These are phyloP conservation scores for Netelia melanura DNA, from an alignment of 2,888 invertebrate genomes.

Conservation along the genomic window DNA sequence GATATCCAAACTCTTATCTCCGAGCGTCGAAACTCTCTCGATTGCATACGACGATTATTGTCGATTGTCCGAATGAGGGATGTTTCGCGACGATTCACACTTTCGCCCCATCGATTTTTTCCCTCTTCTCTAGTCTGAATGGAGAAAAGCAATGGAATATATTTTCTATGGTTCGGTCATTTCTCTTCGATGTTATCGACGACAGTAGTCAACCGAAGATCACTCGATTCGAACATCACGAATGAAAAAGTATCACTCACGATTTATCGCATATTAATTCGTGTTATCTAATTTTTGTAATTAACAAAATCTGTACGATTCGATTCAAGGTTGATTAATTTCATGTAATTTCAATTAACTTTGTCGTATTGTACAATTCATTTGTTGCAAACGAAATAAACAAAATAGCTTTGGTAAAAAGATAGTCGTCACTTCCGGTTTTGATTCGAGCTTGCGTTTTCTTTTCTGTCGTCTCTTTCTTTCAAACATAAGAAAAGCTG, in stretches of 20 bases:
- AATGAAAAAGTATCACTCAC: background rate
- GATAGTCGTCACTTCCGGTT: background rate
- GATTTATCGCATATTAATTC: background rate
- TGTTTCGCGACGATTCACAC: conserved; percentile 57
- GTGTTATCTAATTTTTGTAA: background rate
- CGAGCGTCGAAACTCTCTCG: conserved; percentile 69
- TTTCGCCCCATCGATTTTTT: conserved; percentile 18
- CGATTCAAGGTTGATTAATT: no score
- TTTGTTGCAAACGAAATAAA: background rate
- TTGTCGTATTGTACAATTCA: no score
- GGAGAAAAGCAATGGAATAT: conserved; percentile 57
- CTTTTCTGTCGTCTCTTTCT: conserved; percentile 32
- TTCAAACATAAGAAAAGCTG: conserved; percentile 22
- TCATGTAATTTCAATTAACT: no score
- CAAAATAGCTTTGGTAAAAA: background rate
- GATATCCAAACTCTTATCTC: conserved; percentile 82
- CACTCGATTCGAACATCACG: conserved; percentile 6
- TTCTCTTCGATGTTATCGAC: conserved; percentile 41
- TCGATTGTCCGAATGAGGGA: conserved; percentile 78
- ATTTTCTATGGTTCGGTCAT: conserved; percentile 43
- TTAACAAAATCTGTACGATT: no score
- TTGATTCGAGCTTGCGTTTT: conserved; percentile 18
- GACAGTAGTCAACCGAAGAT: conserved; percentile 7
- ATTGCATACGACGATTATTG: conserved; percentile 72
- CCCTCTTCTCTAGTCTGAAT: conserved; percentile 14